Percentiles rank a stretch among this genome's conserved stretches.
Conservation (phyloP, 35 echinoderm and acorn worm genomes). For the Stichopus chloronotus region DNA sequence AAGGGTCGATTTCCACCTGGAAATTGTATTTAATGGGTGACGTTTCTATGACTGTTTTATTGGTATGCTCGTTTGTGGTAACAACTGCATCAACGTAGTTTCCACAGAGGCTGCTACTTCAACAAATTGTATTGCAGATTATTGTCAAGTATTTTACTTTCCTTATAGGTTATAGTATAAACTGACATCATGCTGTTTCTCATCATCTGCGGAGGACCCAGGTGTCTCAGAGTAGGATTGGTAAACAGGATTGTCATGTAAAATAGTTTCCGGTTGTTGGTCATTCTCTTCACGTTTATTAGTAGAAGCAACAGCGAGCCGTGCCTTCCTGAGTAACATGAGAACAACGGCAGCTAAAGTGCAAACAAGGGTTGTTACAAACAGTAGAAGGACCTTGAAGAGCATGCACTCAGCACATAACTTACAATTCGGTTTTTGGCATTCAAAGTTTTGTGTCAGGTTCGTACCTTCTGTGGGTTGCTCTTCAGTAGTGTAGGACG, state of each 20-base stretch:
- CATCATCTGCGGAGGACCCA: neutral
- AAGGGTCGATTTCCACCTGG: too few species aligned
- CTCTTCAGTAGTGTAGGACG: neutral
- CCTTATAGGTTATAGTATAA: too few species aligned
- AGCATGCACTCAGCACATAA: neutral
- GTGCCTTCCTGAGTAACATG: neutral
- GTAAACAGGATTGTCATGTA: constrained; percentile 6
- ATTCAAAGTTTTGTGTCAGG: neutral
- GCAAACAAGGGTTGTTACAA: neutral
- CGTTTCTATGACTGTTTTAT: too few species aligned
- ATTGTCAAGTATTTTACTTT: too few species aligned
- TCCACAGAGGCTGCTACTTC: too few species aligned
- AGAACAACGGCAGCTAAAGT: neutral
- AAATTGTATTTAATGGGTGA: too few species aligned
- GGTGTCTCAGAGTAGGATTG: neutral
- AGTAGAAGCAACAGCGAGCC: neutral
- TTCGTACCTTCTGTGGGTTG: neutral
- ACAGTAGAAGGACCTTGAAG: neutral
- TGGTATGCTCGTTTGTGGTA: too few species aligned
- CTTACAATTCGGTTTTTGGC: neutral
- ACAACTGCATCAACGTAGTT: too few species aligned
- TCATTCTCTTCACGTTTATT: neutral
- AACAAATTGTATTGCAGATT: too few species aligned
- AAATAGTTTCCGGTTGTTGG: neutral
- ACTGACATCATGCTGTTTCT: neutral